Base-by-base conservation (phyloP, 2,113 vertebrate genomes). In the Megaleporinus macrocephalus region DNA sequence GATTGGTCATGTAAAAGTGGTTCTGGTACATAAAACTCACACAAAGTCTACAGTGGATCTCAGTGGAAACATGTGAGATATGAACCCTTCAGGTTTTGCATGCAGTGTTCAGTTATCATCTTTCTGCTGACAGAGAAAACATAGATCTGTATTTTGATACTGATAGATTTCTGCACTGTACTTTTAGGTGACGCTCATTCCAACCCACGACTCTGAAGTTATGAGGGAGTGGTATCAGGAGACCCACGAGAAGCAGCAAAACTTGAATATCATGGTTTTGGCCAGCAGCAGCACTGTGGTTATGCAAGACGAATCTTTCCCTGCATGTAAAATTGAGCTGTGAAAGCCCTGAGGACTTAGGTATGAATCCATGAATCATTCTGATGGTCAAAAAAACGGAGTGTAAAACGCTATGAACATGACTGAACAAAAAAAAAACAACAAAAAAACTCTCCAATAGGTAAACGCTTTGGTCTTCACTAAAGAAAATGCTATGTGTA, bases 261-360 rank as follows among this genome's bases (percentile, higher is more conserved):
- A 98, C 82, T 95, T 99, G 75, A 99, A 98, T 93, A 96, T 99
- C 89, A 98, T 99, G 98, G 98, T 99, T 87, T 91, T 99, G 88
- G 98, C 98, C 72, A 98, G 97, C 94, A 99, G 98, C 94, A 99
- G 97, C 94, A 98, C 97, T 0, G 97, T 99, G 44, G 98, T 99
- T 85, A 99, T 99, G 98, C 98, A 99, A 93, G 98, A 99, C n/a
- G 98, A 99, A 88, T 99, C 98, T 86, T 99, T 99, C 91, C 97
- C 97, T 0, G 97, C 98, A 82, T 99, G 98, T 93, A 99, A 99
- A 92, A 99, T 99, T 72, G 98, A 99, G 87, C 95, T 99, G 96
- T 99, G 93, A 90, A 15, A 70, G 33, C 11, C 20, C 3, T 22
- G 18, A 16, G 33, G 30, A n/a, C 18, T 63, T 18, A 66, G 13